These are phyloP conservation scores for Drosophila pseudotalamancana DNA, from an alignment of 2,888 invertebrate species.

Conservation along the genomic window DNA sequence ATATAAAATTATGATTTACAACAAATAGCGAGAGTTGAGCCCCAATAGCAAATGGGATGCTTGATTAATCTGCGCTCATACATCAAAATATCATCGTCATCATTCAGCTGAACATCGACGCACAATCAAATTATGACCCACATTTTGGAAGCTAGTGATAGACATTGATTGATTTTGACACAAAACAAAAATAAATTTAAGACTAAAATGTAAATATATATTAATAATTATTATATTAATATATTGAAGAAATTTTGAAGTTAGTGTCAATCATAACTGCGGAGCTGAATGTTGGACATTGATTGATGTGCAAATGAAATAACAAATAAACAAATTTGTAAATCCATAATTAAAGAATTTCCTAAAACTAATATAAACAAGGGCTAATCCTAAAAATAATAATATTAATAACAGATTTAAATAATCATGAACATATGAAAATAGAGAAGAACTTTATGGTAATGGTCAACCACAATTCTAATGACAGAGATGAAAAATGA, in stretches of 20 bases:
- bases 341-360: too few species aligned
- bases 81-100: conserved; percentile 67
- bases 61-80: conserved; percentile 65
- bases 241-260: conserved; percentile 9
- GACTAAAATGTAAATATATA: background rate
- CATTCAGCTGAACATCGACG: conserved; percentile 41
- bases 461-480: too few species aligned
- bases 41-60: conserved; percentile 30
- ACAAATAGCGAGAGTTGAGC: conserved; percentile 33
- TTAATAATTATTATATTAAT: background rate
- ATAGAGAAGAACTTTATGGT: too few species aligned
- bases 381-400: too few species aligned
- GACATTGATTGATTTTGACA: conserved; percentile 58
- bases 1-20: conserved; percentile 13
- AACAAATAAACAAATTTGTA: too few species aligned
- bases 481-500: too few species aligned
- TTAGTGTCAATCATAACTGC: background rate
- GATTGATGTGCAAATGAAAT: too few species aligned
- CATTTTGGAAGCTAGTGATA: conserved; percentile 52
- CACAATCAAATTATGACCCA: conserved; percentile 49
- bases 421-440: too few species aligned
- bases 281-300: too few species aligned
- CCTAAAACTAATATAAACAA: too few species aligned
- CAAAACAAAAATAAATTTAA: background rate
- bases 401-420: too few species aligned